phyloP scores from a whole-genome alignment of 2,797 vertebrate genomes.

The Anableps anableps region DNA sequence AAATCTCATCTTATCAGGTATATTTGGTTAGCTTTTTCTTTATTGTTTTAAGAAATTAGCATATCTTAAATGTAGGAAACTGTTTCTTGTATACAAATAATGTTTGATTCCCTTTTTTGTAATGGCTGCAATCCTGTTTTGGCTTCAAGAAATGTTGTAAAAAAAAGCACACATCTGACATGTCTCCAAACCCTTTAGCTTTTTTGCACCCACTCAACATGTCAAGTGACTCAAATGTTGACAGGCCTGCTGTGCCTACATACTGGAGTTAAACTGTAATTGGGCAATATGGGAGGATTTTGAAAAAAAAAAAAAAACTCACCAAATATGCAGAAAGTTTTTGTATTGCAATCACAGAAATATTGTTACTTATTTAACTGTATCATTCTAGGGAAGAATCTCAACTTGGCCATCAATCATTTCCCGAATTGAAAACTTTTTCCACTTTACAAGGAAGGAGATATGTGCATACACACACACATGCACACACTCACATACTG shows the following conservation, averaged over 20 bases:
- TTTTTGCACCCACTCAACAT: not conserved
- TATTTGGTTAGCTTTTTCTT: not conserved
- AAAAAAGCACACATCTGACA: not conserved
- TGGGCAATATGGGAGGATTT: constrained; percentile 1
- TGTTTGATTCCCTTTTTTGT: not conserved
- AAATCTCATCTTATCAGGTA: not conserved
- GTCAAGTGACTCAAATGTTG: not conserved
- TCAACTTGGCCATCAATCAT: not conserved
- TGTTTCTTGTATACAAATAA: not conserved
- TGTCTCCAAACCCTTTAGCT: not conserved
- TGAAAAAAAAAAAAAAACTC: not conserved
- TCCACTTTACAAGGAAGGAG: not conserved
- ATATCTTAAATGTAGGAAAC: not conserved
- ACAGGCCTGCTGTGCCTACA: not conserved
- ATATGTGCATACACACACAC: not conserved
- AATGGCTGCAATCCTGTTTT: not conserved
- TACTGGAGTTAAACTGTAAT: constrained; percentile 10
- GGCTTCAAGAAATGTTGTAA: not conserved
- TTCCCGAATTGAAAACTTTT: constrained; percentile 10
- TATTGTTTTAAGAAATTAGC: not conserved
- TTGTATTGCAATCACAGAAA: not conserved
- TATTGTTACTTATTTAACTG: not conserved
- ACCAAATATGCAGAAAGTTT: constrained; percentile 2
- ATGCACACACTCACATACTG: not conserved
- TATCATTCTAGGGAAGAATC: not conserved